These are phyloP conservation scores for Zaprionus davidi DNA, from an alignment of 1,140 invertebrate genomes.

Conservation along the genomic window DNA sequence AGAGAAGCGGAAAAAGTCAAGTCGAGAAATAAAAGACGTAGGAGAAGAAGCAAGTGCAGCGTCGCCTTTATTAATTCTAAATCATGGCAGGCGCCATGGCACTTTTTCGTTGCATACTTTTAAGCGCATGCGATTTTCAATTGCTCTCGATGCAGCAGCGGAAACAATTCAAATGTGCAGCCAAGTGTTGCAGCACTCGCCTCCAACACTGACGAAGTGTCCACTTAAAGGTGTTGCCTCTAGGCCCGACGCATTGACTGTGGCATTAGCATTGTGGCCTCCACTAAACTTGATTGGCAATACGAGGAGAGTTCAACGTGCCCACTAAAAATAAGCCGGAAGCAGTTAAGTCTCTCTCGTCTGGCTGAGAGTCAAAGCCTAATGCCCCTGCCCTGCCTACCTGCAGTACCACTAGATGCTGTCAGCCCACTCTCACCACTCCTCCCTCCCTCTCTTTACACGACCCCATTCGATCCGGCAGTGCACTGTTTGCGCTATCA, in stretches of 20 bases:
- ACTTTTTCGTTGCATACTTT: conserved; percentile 25
- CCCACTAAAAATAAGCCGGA: conserved; percentile 39
- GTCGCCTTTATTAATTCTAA: conserved; percentile 77
- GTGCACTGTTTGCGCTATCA: conserved; percentile 38
- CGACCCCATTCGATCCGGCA: neutral
- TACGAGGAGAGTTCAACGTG: conserved; percentile 36
- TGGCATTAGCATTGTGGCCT: conserved; percentile 24
- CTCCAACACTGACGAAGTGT: conserved; percentile 54
- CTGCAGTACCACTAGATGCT: conserved; percentile 28
- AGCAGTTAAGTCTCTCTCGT: conserved; percentile 23
- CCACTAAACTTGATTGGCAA: conserved; percentile 23
- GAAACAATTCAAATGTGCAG: conserved; percentile 65
- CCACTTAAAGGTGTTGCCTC: conserved; percentile 63
- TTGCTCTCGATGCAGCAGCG: conserved; percentile 39
- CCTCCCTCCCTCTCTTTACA: neutral
- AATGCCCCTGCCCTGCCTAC: conserved; percentile 39
- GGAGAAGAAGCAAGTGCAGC: conserved; percentile 11
- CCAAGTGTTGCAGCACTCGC: conserved; percentile 43
- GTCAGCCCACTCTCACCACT: neutral
- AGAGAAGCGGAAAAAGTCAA: conserved; percentile 22
- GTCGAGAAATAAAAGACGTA: neutral
- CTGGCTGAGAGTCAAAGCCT: conserved; percentile 34
- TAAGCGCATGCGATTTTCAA: conserved; percentile 10
- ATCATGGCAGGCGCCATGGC: conserved; percentile 52
- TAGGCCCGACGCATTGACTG: conserved; percentile 49